Conservation (phyloP, 2,888 invertebrate species). For the Ctena decussata region DNA sequence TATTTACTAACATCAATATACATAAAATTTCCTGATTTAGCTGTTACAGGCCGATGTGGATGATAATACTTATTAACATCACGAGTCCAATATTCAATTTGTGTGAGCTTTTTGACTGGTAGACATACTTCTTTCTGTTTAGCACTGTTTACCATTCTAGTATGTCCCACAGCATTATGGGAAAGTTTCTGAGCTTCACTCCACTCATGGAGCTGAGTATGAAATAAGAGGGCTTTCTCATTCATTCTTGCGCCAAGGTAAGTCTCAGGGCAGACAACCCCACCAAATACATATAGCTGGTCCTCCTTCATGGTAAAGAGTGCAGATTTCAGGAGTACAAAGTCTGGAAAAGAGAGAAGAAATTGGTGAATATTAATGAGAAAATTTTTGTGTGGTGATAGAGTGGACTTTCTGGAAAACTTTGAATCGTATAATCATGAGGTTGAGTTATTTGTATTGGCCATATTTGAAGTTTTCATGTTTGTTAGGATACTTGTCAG, state of each 20-base stretch:
- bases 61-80: constrained; percentile 65
- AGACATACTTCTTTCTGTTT: constrained; percentile 60
- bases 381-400: too few relatives aligned
- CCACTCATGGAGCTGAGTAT: constrained; percentile 79
- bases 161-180: constrained; percentile 52
- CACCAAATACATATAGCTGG: constrained; percentile 2
- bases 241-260: constrained; percentile 72
- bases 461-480: too few relatives aligned
- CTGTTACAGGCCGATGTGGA: constrained; percentile 34
- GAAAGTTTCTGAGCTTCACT: constrained; percentile 70
- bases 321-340: neutral
- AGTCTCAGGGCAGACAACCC: constrained; percentile 38
- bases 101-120: constrained; percentile 72
- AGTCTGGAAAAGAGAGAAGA: constrained; percentile 37
- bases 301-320: constrained; percentile 48
- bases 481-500: too few relatives aligned
- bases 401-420: too few relatives aligned
- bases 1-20: constrained; percentile 60
- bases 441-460: too few relatives aligned
- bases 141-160: constrained; percentile 42
- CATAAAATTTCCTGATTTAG: constrained; percentile 58
- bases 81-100: constrained; percentile 72
- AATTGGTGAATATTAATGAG: too few relatives aligned
- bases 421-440: too few relatives aligned
- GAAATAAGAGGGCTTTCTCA: constrained; percentile 72